A percentile compares a stretch with the other conserved stretches of the same genome.
phyloP scores from a whole-genome alignment of 2,888 invertebrate genomes.

The Lomographa bimaculata region DNA sequence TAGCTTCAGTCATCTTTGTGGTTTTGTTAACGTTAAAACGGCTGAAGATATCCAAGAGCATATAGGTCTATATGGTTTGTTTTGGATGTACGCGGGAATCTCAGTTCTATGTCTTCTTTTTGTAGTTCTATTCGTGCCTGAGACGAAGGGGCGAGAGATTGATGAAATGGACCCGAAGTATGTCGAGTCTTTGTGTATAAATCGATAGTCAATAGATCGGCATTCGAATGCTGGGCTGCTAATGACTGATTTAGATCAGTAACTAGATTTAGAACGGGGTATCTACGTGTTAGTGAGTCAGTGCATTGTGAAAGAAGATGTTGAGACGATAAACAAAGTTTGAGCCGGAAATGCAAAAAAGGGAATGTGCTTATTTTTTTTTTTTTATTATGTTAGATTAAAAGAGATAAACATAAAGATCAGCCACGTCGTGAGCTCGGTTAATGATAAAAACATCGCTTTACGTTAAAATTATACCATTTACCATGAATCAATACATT shows the following conservation, averaged over 20 bases:
- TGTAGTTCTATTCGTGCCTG: slow-evolving; percentile 93
- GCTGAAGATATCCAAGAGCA: slow-evolving; percentile 90
- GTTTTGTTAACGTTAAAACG: slow-evolving; percentile 92
- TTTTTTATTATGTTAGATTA: too few species aligned
- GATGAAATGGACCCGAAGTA: slow-evolving; percentile 93
- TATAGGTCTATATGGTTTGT: slow-evolving; percentile 91
- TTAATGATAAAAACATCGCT: too few species aligned
- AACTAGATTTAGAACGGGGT: slow-evolving; percentile 12
- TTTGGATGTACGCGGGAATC: slow-evolving; percentile 93
- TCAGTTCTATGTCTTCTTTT: slow-evolving; percentile 92
- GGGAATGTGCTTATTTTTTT: too few species aligned
- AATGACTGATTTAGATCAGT: slow-evolving; percentile 23
- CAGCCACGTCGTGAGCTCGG: too few species aligned
- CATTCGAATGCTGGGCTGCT: slow-evolving; percentile 9
- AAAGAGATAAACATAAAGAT: too few species aligned
- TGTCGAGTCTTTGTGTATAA: slow-evolving; percentile 81
- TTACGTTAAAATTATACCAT: too few species aligned
- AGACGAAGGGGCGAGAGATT: slow-evolving; percentile 94
- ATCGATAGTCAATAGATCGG: slow-evolving; percentile 64
- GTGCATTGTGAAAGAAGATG: too few species aligned
- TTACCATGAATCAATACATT: too few species aligned
- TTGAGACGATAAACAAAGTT: too few species aligned
- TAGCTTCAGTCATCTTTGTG: slow-evolving; percentile 93
- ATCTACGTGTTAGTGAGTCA: slow-evolving; percentile 1
- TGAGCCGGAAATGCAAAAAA: too few species aligned